Evolutionary conservation across 1,140 invertebrate species (phyloP).

Genomic region (Cotesia chilonis): DNA sequence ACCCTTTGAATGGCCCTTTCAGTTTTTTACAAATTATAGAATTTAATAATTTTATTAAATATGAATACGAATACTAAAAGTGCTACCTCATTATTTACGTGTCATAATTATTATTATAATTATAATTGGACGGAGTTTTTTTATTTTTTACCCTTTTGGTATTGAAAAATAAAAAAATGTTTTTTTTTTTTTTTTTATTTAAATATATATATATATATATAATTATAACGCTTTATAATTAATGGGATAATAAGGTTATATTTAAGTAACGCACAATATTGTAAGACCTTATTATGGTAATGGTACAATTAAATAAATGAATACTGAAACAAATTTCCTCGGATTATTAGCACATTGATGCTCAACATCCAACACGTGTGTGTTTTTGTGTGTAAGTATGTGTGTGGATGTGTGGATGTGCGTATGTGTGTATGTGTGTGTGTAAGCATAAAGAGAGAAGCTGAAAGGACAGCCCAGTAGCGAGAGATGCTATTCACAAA

Average conservation of each 20-base stretch:
- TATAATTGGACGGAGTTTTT: too few relatives aligned
- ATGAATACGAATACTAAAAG: too few relatives aligned
- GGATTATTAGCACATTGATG: conserved; percentile 63
- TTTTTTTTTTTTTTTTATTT: not conserved
- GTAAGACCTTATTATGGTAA: conserved; percentile 12
- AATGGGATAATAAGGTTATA: conserved; percentile 15
- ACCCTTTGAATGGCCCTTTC: too few relatives aligned
- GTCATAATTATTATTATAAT: too few relatives aligned
- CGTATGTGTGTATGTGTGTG: not conserved
- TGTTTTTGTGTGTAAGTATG: too few relatives aligned
- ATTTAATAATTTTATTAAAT: too few relatives aligned
- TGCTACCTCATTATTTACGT: too few relatives aligned
- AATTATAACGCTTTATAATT: not conserved
- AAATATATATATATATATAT: not conserved
- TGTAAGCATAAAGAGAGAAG: too few relatives aligned
- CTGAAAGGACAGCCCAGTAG: not conserved
- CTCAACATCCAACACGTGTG: not conserved
- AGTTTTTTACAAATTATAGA: too few relatives aligned
- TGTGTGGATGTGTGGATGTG: not conserved
- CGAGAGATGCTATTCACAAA: conserved; percentile 48
- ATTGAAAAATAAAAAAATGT: too few relatives aligned
- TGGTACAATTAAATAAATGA: conserved; percentile 63
- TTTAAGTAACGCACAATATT: conserved; percentile 13
- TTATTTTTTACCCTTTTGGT: too few relatives aligned
- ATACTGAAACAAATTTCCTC: conserved; percentile 62